Evolutionary conservation across 2,888 invertebrate genomes (phyloP).

Genomic region (Rhaphigaster nebulosa): DNA sequence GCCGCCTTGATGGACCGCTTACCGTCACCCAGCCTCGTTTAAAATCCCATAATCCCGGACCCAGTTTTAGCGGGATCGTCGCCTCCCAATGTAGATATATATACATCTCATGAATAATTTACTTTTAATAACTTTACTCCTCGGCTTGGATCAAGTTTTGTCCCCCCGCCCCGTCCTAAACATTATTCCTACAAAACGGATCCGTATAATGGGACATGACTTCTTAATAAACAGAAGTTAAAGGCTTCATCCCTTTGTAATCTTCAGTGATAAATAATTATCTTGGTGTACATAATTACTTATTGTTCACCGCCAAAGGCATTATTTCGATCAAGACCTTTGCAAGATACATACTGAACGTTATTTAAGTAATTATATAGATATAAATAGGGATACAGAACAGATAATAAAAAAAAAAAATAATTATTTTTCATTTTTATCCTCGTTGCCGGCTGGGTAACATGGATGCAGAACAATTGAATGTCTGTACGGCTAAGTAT

Average conservation of each 20-base stretch:
- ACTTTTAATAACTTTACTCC: slow-evolving; percentile 52
- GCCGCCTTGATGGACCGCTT: slow-evolving; percentile 55
- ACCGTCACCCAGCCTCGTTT: slow-evolving; percentile 44
- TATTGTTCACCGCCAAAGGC: neutral
- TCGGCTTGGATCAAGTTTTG: slow-evolving; percentile 20
- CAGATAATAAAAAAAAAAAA: no score
- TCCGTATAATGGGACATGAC: slow-evolving; percentile 15
- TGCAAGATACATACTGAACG: no score
- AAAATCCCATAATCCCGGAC: slow-evolving; percentile 56
- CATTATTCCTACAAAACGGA: slow-evolving; percentile 30
- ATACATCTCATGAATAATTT: slow-evolving; percentile 58
- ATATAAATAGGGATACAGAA: no score
- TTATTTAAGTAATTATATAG: no score
- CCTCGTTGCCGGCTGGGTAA: no score
- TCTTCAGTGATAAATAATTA: neutral
- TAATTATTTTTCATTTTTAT: no score
- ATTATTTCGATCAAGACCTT: neutral
- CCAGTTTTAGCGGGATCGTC: slow-evolving; percentile 49
- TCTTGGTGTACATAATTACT: neutral
- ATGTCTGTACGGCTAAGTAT: no score
- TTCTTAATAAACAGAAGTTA: slow-evolving; percentile 27
- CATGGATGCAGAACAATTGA: no score
- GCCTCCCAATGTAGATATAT: slow-evolving; percentile 40
- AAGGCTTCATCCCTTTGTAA: neutral
- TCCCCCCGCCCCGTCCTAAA: neutral